These are phyloP conservation scores for Polietes domitor DNA, from an alignment of 2,888 invertebrate species.

Conservation along the genomic window DNA sequence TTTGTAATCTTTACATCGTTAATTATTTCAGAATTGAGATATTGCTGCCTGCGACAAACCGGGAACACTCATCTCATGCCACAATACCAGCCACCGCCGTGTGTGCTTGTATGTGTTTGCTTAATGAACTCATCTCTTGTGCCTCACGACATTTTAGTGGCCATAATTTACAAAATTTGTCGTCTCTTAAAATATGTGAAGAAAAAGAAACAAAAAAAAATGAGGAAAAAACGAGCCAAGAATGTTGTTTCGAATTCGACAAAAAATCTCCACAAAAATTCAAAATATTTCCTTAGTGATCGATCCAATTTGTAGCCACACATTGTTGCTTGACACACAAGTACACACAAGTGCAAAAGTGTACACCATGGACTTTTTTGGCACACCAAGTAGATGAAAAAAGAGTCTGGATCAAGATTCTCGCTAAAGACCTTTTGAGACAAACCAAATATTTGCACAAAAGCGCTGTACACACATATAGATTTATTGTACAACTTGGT, in stretches of 20 bases:
- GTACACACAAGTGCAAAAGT: background rate
- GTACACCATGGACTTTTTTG: background rate
- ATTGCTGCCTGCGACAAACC: constrained; percentile 40
- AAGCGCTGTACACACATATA: no score
- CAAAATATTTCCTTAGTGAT: background rate
- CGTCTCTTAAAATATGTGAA: background rate
- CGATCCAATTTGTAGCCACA: background rate
- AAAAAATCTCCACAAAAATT: background rate
- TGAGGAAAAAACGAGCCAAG: background rate
- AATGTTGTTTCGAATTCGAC: background rate
- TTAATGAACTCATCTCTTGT: constrained; percentile 19
- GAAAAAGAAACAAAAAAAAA: no score
- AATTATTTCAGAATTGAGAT: constrained; percentile 79
- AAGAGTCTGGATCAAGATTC: no score
- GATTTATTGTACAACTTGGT: no score
- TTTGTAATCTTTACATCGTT: constrained; percentile 80
- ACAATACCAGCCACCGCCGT: background rate
- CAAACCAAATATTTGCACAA: no score
- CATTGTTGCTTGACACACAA: background rate
- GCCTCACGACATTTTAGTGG: constrained; percentile 16
- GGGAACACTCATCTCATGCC: background rate
- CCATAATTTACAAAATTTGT: constrained; percentile 15
- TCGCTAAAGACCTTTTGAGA: no score
- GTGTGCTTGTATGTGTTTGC: background rate
- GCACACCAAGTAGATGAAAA: no score